Percentiles rank a stretch among this genome's conserved stretches.
Evolutionary conservation across 2,888 invertebrate species (phyloP).

Genomic region (Rhogogaster chlorosoma): DNA sequence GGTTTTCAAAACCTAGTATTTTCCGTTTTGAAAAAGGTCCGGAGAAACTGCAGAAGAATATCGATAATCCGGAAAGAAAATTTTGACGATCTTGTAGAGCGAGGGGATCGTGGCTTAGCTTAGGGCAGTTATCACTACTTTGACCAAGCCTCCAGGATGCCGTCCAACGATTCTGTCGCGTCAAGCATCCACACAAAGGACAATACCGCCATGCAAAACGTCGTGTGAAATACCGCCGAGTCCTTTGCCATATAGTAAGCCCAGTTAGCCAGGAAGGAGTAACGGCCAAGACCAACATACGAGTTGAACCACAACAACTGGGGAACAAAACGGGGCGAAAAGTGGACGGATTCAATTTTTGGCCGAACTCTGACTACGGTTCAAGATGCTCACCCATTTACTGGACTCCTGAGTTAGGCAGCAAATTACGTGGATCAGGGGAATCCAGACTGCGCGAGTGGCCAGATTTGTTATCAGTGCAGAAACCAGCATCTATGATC

Average conservation of each 20-base stretch:
- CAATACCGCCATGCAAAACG: constrained; percentile 70
- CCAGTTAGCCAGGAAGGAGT: constrained; percentile 62
- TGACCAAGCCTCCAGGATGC: constrained; percentile 61
- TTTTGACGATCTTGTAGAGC: background rate
- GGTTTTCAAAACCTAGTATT: constrained; percentile 65
- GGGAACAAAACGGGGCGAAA: constrained; percentile 22
- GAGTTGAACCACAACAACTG: constrained; percentile 69
- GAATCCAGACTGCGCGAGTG: constrained; percentile 72
- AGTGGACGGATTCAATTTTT: background rate
- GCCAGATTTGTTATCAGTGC: constrained; percentile 73
- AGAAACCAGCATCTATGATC: constrained; percentile 72
- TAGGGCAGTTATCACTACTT: constrained; percentile 38
- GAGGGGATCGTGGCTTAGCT: background rate
- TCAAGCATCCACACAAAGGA: constrained; percentile 76
- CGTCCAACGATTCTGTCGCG: constrained; percentile 74
- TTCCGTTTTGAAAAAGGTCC: constrained; percentile 25
- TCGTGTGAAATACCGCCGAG: constrained; percentile 66
- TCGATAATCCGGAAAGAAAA: background rate
- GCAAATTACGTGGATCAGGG: constrained; percentile 69
- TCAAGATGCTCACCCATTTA: constrained; percentile 68
- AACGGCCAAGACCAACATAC: constrained; percentile 62
- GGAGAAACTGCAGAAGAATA: constrained; percentile 14
- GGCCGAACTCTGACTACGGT: background rate
- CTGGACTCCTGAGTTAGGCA: constrained; percentile 73
- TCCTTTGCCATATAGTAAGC: constrained; percentile 70